Evolutionary conservation across 2,888 invertebrate genomes (phyloP), one percentile per base, ranked within the genome.

Genomic region (Stegophylla sp.): DNA sequence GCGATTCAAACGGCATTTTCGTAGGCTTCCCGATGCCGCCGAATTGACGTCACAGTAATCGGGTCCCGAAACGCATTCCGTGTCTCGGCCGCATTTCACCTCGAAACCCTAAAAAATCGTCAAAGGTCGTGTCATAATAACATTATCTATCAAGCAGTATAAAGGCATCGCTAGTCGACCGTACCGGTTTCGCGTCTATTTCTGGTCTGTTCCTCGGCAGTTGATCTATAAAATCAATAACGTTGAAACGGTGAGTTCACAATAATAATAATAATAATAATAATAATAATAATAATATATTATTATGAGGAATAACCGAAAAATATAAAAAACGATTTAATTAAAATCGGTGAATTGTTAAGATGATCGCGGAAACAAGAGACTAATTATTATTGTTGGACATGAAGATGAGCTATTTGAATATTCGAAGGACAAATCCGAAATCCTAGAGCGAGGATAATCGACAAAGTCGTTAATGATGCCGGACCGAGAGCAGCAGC

Each of bases 11-110:
- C 23, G 17, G 23, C 77, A 79, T 69, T 79, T 79, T 23, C 48
- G 43, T 48, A 51, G 48, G 4, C 59, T 69, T 48, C 4, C 26
- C 3, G 61, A 15, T 45, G 13, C 53, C 12, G n/a, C 41, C 15
- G 43, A 12, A 34, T 20, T 20, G 10, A 61, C 1, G 12, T 59
- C 59, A 23, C 77, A 79, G 20, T 20, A 20, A 34, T 71, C 67
- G 9, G 13, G 13, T 1, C n/a, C 20, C n/a, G 48, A 61, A 45
- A 79, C 69, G 20, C 77, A 79, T 23, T 69, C 61, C 10, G 61
- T n/a, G 20, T 23, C 20, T 23, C 10, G 56, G 48, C 23, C 48
- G 48, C 77, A 79, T 15, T n/a, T n/a, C n/a, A 10, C 1, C 20
- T 15, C 23, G 41, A 17, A 59, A 23, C 34, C 56, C 77, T 79